phyloP scores from a whole-genome alignment of 2,113 vertebrate species.

The Prunella fulvescens region DNA sequence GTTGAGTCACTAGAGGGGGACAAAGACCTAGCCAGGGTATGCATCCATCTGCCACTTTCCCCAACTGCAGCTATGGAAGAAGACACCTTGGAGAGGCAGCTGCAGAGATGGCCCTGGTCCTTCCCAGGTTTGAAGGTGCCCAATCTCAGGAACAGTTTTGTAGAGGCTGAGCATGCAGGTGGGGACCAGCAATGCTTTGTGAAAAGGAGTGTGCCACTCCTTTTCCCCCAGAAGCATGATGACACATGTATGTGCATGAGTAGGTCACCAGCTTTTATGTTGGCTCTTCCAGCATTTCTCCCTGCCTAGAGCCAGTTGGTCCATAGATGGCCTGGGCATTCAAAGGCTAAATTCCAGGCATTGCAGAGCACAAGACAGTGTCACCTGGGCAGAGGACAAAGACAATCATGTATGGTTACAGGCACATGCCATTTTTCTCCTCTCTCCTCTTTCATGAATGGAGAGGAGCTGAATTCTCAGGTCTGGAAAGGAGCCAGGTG shows the following conservation, averaged over 20 bases:
- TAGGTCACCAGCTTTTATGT: neutral
- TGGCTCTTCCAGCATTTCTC: neutral
- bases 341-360: neutral
- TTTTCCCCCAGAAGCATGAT: neutral
- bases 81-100: neutral
- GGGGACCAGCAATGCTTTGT: neutral
- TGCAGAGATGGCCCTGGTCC: neutral
- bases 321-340: neutral
- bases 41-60: neutral
- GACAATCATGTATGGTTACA: neutral
- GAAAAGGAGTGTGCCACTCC: neutral
- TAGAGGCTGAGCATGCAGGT: neutral
- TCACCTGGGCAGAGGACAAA: neutral
- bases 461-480: neutral
- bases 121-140: neutral
- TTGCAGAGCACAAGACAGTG: neutral
- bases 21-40: conserved; percentile 43
- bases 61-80: neutral
- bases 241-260: neutral
- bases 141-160: neutral
- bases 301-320: neutral
- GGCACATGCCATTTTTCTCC: neutral
- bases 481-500: neutral
- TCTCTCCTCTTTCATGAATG: neutral
- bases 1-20: conserved; percentile 60